Evolutionary conservation across 1,140 invertebrate genomes (phyloP).

Genomic region (Stegodyphus mimosarum): DNA sequence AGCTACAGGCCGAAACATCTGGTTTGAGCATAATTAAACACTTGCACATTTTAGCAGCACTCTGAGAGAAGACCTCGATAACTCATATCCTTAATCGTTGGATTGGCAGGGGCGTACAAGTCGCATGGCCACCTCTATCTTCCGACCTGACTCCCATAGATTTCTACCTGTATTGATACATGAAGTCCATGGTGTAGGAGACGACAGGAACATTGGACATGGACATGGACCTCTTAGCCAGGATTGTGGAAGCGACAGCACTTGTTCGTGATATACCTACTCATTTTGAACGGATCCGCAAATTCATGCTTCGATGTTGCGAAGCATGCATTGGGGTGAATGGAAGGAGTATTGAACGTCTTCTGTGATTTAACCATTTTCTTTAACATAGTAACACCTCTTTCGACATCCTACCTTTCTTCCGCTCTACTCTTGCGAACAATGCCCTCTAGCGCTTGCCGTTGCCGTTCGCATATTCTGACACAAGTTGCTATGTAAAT

Average conservation of each 20-base stretch:
- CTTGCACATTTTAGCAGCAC: background rate
- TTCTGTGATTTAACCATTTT: background rate
- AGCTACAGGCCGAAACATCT: background rate
- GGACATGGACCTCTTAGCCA: background rate
- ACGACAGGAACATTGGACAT: background rate
- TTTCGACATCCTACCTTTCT: too few relatives aligned
- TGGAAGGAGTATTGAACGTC: background rate
- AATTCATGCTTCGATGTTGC: background rate
- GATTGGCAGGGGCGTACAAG: background rate
- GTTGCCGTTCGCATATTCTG: too few relatives aligned
- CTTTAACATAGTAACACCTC: too few relatives aligned
- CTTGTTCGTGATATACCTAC: background rate
- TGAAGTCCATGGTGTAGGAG: background rate
- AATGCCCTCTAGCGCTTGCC: too few relatives aligned
- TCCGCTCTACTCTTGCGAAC: background rate
- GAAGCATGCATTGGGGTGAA: background rate
- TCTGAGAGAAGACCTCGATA: background rate
- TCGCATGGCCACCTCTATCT: background rate
- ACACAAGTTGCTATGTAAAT: too few relatives aligned
- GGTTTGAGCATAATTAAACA: background rate
- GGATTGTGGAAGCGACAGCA: background rate
- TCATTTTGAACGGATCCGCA: background rate
- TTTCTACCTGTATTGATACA: background rate
- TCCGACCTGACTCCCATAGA: background rate
- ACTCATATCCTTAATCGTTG: background rate